Evolutionary conservation across 2,888 invertebrate species (phyloP).

Genomic region (Drosophila anceps): DNA sequence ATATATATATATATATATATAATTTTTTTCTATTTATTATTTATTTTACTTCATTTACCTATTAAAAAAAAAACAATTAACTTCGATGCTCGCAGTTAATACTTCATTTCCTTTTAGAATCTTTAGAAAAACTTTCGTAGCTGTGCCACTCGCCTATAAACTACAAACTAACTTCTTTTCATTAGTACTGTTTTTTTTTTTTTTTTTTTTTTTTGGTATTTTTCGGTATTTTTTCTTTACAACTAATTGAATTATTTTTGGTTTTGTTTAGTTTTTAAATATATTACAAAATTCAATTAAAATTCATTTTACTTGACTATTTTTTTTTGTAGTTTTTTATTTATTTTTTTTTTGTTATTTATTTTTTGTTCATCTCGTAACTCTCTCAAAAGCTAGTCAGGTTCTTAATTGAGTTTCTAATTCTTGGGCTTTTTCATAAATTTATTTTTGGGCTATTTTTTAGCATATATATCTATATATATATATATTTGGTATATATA

Average conservation of each 20-base stretch:
- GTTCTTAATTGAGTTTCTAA: constrained; percentile 73
- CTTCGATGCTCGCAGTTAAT: constrained; percentile 79
- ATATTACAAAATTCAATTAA: constrained; percentile 78
- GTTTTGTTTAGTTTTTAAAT: constrained; percentile 36
- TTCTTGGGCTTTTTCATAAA: constrained; percentile 41
- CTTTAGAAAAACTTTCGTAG: constrained; percentile 77
- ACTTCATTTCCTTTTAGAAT: constrained; percentile 77
- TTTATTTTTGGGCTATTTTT: constrained; percentile 43
- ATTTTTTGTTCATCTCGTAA: constrained; percentile 36
- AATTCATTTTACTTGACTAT: constrained; percentile 56
- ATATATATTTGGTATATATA: not conserved
- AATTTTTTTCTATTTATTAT: constrained; percentile 11
- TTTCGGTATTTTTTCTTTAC: constrained; percentile 37
- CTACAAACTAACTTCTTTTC: constrained; percentile 38
- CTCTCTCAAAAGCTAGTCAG: constrained; percentile 74
- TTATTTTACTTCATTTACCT: constrained; percentile 24
- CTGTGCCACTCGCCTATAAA: constrained; percentile 75
- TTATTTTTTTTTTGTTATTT: constrained; percentile 17
- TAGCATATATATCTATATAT: constrained; percentile 9
- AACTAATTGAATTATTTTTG: constrained; percentile 54
- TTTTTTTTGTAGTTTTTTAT: constrained; percentile 2
- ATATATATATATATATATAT: not conserved
- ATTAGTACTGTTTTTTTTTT: constrained; percentile 23
- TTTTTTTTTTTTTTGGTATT: constrained; percentile 22
- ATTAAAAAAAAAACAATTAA: constrained; percentile 58